Conservation (phyloP, 2,888 invertebrate genomes). For the Drosophila neutralis region DNA sequence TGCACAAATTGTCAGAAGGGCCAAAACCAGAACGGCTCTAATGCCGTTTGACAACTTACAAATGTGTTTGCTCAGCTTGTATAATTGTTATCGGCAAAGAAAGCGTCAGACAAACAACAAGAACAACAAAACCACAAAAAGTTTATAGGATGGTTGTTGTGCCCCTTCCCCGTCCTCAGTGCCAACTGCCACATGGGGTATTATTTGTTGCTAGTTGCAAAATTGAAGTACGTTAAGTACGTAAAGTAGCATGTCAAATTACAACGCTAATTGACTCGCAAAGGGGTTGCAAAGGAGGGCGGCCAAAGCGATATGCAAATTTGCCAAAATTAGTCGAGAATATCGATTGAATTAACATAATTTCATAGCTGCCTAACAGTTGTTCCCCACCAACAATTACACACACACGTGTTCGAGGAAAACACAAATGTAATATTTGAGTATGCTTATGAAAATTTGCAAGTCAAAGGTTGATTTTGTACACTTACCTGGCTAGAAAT, state of each 20-base stretch:
- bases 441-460: constrained; percentile 39
- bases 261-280: constrained; percentile 66
- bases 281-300: constrained; percentile 17
- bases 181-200: constrained; percentile 1
- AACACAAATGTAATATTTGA: constrained; percentile 18
- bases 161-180: not conserved
- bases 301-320: constrained; percentile 38
- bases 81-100: constrained; percentile 62
- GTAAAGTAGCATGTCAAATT: constrained; percentile 68
- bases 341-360: constrained; percentile 74
- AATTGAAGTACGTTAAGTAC: constrained; percentile 19
- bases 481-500: constrained; percentile 51
- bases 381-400: constrained; percentile 32
- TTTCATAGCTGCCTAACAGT: constrained; percentile 30
- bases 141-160: not conserved
- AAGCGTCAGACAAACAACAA: constrained; percentile 9
- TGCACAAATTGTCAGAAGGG: constrained; percentile 3
- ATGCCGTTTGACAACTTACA: constrained; percentile 66
- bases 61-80: constrained; percentile 63
- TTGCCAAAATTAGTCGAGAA: constrained; percentile 51
- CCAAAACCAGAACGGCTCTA: constrained; percentile 46
- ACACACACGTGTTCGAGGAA: constrained; percentile 32
- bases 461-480: constrained; percentile 35
- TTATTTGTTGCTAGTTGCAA: not conserved
- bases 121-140: not conserved